Conservation (phyloP, 2,888 invertebrate genomes). For the Hyposoter dolosus region DNA sequence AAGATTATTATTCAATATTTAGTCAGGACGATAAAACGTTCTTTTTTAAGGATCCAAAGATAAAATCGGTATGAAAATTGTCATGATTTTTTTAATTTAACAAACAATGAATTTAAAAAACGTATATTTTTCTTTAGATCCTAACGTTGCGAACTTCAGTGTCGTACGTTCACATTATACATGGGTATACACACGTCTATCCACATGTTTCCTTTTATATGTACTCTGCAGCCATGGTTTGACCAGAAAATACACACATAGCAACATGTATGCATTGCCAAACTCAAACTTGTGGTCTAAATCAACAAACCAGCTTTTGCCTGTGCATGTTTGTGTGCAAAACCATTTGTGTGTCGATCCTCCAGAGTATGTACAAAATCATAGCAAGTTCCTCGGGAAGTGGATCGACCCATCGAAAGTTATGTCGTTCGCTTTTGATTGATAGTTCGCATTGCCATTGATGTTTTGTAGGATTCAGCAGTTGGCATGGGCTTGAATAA, state of each 20-base stretch:
- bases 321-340: neutral
- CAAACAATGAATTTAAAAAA: too few species aligned
- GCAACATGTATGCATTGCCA: conserved; percentile 38
- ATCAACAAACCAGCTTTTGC: conserved; percentile 44
- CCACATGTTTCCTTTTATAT: neutral
- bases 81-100: too few species aligned
- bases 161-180: too few species aligned
- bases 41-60: too few species aligned
- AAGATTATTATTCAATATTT: too few species aligned
- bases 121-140: too few species aligned
- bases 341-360: neutral
- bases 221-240: conserved; percentile 13
- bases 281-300: conserved; percentile 62
- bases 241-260: conserved; percentile 3
- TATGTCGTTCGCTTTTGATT: conserved; percentile 44
- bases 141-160: too few species aligned
- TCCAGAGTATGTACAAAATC: neutral
- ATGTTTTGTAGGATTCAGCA: neutral
- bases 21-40: too few species aligned
- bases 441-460: conserved; percentile 17
- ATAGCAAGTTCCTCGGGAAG: conserved; percentile 1
- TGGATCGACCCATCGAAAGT: conserved; percentile 45
- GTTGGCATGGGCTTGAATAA: too few species aligned
- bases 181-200: too few species aligned
- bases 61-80: too few species aligned